Conservation (phyloP, 2,113 vertebrate species). For the Gallinago undulata region DNA sequence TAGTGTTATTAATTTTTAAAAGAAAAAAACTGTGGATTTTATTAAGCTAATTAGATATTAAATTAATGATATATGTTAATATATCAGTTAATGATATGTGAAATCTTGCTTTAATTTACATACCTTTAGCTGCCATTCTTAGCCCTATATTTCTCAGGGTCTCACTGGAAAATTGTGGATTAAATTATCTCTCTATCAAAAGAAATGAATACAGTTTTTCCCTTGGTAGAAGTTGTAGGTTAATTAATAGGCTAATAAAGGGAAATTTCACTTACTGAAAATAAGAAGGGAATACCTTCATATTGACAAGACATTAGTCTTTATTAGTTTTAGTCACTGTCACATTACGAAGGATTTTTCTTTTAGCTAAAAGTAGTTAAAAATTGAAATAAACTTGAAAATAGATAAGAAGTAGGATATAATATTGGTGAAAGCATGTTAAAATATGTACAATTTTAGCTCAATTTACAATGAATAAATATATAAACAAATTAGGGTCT, state of each 20-base stretch:
- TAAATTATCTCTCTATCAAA: neutral
- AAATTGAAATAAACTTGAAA: neutral
- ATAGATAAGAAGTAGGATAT: neutral
- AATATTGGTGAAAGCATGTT: neutral
- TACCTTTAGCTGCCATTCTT: neutral
- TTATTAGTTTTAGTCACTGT: neutral
- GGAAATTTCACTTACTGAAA: conserved; percentile 17
- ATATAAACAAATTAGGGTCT: neutral
- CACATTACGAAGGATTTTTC: neutral
- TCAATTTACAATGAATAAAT: neutral
- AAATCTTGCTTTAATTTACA: neutral
- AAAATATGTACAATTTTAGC: neutral
- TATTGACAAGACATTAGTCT: neutral
- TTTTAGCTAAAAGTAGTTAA: neutral
- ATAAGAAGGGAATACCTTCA: neutral
- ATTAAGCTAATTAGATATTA: neutral
- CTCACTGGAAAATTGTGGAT: neutral
- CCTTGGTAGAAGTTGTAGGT: neutral
- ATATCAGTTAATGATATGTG: neutral
- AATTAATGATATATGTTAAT: neutral
- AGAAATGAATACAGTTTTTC: conserved; percentile 11
- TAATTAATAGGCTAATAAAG: conserved; percentile 46
- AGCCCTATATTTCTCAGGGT: conserved; percentile 20
- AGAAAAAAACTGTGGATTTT: neutral
- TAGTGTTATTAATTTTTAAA: neutral